Conservation (phyloP, 2,888 invertebrate species). For the Macrosiphum euphorbiae region DNA sequence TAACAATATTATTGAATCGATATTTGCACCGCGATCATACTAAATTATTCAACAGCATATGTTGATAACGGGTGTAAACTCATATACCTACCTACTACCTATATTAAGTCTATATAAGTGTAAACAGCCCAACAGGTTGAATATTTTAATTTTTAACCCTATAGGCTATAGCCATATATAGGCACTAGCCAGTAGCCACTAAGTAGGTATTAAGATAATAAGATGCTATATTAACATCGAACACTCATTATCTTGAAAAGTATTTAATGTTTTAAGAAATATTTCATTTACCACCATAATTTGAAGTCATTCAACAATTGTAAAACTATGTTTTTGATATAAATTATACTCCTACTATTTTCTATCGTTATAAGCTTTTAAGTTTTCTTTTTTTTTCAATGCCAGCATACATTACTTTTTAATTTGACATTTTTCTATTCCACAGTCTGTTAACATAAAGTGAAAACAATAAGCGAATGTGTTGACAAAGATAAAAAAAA, state of each 20-base stretch:
- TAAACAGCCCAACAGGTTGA: background rate
- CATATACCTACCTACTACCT: background rate
- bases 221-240: background rate
- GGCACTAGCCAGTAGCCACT: too few species aligned
- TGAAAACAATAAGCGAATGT: background rate
- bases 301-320: background rate
- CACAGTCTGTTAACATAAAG: background rate
- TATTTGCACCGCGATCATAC: background rate
- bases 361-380: background rate
- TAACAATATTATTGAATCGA: slow-evolving; percentile 13
- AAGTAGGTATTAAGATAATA: background rate
- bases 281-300: background rate
- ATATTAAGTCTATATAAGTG: background rate
- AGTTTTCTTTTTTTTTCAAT: background rate
- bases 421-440: background rate
- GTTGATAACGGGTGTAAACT: background rate
- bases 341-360: background rate
- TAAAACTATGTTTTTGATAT: background rate
- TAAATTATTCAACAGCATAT: slow-evolving; percentile 28
- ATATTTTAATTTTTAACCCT: background rate
- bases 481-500: background rate
- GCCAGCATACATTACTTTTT: background rate
- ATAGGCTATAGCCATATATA: background rate
- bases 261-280: background rate
- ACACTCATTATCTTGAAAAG: background rate